These are phyloP conservation scores for Thymelicus lineola DNA, from an alignment of 2,888 invertebrate genomes.

Conservation along the genomic window DNA sequence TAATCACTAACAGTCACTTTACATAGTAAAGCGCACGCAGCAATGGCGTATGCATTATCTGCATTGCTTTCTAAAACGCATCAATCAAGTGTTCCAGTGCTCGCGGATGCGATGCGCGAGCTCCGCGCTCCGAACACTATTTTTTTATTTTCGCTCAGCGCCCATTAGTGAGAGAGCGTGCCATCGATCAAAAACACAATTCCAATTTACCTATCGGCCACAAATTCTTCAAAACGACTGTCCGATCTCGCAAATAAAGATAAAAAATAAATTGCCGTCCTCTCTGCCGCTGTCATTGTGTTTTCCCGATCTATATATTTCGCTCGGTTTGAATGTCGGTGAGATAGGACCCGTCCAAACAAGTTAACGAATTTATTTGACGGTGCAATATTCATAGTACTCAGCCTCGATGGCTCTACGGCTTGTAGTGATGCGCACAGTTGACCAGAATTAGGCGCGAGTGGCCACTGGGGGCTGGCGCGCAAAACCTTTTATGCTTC, in stretches of 20 bases:
- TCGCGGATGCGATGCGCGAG: conserved; percentile 64
- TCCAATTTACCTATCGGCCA: conserved; percentile 81
- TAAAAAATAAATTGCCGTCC: conserved; percentile 64
- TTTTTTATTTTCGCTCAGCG: conserved; percentile 43
- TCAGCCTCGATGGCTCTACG: neutral
- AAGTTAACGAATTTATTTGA: conserved; percentile 21
- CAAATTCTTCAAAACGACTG: conserved; percentile 79
- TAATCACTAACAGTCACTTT: neutral
- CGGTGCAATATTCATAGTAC: conserved; percentile 6
- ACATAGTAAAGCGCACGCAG: neutral
- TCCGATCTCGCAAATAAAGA: conserved; percentile 62
- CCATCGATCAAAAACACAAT: conserved; percentile 78
- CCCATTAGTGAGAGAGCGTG: conserved; percentile 47
- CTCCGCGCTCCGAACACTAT: conserved; percentile 45
- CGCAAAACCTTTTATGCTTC: too few species aligned
- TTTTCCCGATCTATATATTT: conserved; percentile 58
- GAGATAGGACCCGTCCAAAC: conserved; percentile 21
- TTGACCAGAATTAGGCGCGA: too few species aligned
- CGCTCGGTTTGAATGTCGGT: conserved; percentile 39
- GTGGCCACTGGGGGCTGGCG: too few species aligned
- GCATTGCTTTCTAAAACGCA: conserved; percentile 44
- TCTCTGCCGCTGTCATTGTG: conserved; percentile 52
- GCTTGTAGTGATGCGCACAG: too few species aligned
- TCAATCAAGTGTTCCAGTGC: conserved; percentile 52
- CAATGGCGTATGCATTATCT: conserved; percentile 27